These are phyloP conservation scores for Ametastegia equiseti DNA, from an alignment of 2,888 invertebrate genomes.

Conservation along the genomic window DNA sequence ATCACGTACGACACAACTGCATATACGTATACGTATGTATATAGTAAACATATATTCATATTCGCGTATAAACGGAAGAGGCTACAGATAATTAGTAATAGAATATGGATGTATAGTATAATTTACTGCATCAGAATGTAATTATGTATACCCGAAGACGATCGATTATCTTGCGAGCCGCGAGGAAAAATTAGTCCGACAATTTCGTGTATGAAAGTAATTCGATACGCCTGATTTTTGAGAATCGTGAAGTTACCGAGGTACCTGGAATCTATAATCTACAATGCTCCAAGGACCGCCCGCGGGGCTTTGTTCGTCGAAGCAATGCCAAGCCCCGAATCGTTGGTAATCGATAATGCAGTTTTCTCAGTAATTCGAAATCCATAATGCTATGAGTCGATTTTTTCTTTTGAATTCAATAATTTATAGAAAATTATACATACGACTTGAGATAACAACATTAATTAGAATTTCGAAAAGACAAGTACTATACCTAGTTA, in stretches of 20 bases:
- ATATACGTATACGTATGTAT: too few species aligned
- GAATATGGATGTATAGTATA: too few species aligned
- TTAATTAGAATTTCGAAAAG: background rate
- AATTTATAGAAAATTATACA: background rate
- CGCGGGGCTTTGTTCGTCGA: background rate
- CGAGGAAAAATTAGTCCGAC: background rate
- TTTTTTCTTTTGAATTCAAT: background rate
- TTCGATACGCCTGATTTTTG: conserved; percentile 19
- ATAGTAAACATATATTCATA: too few species aligned
- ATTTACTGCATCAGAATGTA: too few species aligned
- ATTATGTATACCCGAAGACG: too few species aligned
- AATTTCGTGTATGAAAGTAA: conserved; percentile 15
- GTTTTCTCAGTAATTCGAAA: background rate
- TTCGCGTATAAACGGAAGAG: too few species aligned
- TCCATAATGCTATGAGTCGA: background rate
- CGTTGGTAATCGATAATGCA: background rate
- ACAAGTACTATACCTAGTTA: background rate
- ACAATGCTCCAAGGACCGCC: conserved; percentile 4
- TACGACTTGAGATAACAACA: background rate
- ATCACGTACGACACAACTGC: too few species aligned
- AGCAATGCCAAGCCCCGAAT: background rate
- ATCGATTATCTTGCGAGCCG: background rate
- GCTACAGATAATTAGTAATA: too few species aligned
- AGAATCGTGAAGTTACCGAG: conserved; percentile 28
- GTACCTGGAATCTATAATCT: conserved; percentile 28